phyloP scores from a whole-genome alignment of 1,140 invertebrate species.

The Meteorus sp. region DNA sequence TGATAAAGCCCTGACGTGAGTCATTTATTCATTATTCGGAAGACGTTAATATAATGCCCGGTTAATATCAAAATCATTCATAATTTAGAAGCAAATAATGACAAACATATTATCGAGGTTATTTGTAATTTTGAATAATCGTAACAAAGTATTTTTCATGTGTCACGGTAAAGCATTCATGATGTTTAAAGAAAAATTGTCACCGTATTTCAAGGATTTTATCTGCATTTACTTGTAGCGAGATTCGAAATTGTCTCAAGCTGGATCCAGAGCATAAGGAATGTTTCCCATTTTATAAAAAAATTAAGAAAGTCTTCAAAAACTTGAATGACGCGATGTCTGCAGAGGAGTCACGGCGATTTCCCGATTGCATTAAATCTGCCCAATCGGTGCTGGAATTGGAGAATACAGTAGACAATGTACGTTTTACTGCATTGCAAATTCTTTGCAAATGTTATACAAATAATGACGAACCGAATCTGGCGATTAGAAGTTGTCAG shows the following conservation, averaged over 20 bases:
- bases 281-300: constrained; percentile 96
- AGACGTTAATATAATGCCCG: too few species aligned
- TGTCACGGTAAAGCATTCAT: too few species aligned
- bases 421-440: constrained; percentile 74
- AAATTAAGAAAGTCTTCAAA: constrained; percentile 94
- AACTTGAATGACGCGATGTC: constrained; percentile 75
- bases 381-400: constrained; percentile 68
- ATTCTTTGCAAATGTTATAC: constrained; percentile 75
- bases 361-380: constrained; percentile 73
- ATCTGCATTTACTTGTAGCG: constrained; percentile 63
- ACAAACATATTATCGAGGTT: too few species aligned
- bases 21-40: background rate
- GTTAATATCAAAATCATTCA: too few species aligned
- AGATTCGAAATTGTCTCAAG: constrained; percentile 96
- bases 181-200: too few species aligned
- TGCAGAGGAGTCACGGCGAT: constrained; percentile 70
- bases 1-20: constrained; percentile 81
- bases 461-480: constrained; percentile 54
- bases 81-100: too few species aligned
- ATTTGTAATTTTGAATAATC: too few species aligned
- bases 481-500: constrained; percentile 75
- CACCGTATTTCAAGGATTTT: background rate
- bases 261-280: constrained; percentile 96
- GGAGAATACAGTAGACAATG: constrained; percentile 72
- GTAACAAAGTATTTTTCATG: too few species aligned